Conservation (phyloP, 2,888 invertebrate genomes). For the Ochropleura plecta region DNA sequence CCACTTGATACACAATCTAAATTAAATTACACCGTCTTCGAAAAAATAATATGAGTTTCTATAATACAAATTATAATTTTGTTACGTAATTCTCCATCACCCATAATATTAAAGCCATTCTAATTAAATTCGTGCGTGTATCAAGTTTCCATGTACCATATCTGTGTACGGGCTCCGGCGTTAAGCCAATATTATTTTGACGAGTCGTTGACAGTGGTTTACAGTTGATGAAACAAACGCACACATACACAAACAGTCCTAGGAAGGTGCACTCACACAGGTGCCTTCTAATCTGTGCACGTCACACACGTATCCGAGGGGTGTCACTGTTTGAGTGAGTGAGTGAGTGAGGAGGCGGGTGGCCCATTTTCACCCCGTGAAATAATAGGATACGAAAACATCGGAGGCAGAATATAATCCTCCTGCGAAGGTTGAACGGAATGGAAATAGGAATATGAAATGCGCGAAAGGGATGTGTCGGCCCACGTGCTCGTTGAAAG, state of each 20-base stretch:
- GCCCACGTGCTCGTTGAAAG: constrained; percentile 84
- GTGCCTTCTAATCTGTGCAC: constrained; percentile 68
- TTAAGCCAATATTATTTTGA: constrained; percentile 90
- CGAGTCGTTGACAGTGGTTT: constrained; percentile 90
- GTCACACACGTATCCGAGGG: constrained; percentile 74
- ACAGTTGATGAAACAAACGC: constrained; percentile 87
- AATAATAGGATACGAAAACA: constrained; percentile 91
- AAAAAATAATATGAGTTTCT: constrained; percentile 23
- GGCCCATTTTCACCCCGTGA: constrained; percentile 90
- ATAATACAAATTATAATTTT: constrained; percentile 51
- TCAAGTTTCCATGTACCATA: constrained; percentile 83
- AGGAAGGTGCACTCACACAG: constrained; percentile 75
- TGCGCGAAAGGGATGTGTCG: constrained; percentile 86
- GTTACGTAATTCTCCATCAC: constrained; percentile 68
- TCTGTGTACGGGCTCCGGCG: constrained; percentile 81
- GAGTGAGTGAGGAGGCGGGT: constrained; percentile 86
- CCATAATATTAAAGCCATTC: constrained; percentile 71
- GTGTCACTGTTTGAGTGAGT: constrained; percentile 78
- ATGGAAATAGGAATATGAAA: constrained; percentile 90
- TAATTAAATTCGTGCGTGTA: constrained; percentile 85
- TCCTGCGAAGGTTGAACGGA: constrained; percentile 88
- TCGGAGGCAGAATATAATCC: constrained; percentile 90
- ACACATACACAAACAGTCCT: constrained; percentile 73
- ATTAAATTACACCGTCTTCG: constrained; percentile 11
- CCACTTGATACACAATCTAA: constrained; percentile 14